Percentiles rank a stretch among this genome's conserved stretches.
Evolutionary conservation across 2,797 vertebrate genomes (phyloP).

Genomic region (Macropus fuliginosus): DNA sequence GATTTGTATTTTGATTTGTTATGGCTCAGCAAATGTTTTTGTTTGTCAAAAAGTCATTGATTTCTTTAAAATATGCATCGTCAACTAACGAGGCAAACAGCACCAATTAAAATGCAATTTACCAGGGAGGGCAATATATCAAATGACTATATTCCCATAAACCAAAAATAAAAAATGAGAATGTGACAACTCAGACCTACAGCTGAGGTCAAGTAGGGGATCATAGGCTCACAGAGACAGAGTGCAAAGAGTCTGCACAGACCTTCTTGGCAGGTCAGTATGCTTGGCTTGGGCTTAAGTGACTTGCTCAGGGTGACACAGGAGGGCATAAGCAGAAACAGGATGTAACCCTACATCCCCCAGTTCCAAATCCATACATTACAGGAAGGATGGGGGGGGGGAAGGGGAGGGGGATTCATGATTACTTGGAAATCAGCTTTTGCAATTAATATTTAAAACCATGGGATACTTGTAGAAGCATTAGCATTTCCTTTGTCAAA

Average conservation of each 20-base stretch:
- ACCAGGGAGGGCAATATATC: background rate
- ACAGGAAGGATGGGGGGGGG: background rate
- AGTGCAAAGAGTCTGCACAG: background rate
- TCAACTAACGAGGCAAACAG: conserved; percentile 34
- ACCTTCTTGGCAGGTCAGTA: background rate
- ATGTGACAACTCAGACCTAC: background rate
- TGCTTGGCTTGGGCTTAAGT: background rate
- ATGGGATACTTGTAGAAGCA: conserved; percentile 35
- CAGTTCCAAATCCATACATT: background rate
- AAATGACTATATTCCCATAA: conserved; percentile 1
- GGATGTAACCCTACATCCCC: background rate
- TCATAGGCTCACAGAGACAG: too few species aligned
- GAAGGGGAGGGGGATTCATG: background rate
- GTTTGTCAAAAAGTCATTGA: conserved; percentile 20
- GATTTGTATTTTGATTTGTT: conserved; percentile 50
- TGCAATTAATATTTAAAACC: conserved; percentile 33
- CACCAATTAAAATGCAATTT: conserved; percentile 55
- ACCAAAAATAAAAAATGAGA: conserved; percentile 29
- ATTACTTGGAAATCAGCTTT: conserved; percentile 21
- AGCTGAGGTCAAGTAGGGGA: too few species aligned
- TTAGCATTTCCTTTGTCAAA: conserved; percentile 35
- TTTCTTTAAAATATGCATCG: background rate
- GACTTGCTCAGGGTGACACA: background rate
- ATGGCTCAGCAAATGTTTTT: conserved; percentile 32
- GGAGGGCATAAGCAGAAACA: background rate